Evolutionary conservation across 2,797 vertebrate genomes (phyloP).

Genomic region (Uromys caudimaculatus): DNA sequence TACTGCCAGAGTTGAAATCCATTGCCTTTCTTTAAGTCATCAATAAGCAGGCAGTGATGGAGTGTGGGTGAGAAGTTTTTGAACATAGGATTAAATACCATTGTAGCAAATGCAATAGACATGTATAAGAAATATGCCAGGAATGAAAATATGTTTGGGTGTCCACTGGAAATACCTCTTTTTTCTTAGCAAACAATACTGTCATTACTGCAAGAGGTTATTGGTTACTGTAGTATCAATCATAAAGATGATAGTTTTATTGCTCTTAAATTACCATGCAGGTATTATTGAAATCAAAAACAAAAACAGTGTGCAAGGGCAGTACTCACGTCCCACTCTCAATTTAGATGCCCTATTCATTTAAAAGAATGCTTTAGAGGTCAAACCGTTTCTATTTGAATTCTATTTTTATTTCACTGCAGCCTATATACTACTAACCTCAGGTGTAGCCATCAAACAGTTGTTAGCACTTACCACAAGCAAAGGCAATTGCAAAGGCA

Average conservation of each 20-base stretch:
- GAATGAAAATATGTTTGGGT: neutral
- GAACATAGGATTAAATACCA: neutral
- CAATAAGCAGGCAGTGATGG: neutral
- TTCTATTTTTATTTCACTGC: neutral
- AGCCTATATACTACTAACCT: neutral
- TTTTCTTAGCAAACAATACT: neutral
- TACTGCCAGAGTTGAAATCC: neutral
- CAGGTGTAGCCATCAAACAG: neutral
- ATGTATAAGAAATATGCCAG: too few species aligned
- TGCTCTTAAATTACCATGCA: neutral
- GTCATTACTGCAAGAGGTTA: neutral
- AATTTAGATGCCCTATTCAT: neutral
- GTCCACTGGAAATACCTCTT: neutral
- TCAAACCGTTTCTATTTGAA: neutral
- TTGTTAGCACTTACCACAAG: neutral
- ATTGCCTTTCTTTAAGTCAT: neutral
- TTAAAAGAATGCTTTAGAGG: neutral
- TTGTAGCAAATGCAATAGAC: neutral
- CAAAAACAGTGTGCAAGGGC: neutral
- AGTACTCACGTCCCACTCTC: neutral
- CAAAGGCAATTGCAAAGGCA: neutral
- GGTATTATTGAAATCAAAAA: neutral
- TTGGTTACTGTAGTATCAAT: neutral
- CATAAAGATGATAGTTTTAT: neutral
- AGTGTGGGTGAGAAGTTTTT: neutral